Conservation (phyloP, 2,113 vertebrate genomes). For the Sarotherodon lohbergeri region DNA sequence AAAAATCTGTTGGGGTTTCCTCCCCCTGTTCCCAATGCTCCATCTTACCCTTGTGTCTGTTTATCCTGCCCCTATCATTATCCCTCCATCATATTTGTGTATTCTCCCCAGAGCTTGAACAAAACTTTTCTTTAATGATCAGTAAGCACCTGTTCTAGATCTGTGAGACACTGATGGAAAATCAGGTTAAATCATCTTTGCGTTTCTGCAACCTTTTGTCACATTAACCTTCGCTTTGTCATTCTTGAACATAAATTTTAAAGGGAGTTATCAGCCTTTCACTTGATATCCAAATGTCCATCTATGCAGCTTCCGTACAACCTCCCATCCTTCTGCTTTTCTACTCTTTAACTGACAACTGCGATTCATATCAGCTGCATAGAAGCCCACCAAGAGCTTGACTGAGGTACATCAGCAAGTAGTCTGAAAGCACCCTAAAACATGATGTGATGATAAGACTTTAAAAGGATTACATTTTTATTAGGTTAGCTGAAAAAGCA, state of each 20-base stretch:
- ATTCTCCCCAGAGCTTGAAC: background rate
- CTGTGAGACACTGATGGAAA: background rate
- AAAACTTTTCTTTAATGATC: background rate
- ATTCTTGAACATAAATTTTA: conserved; percentile 30
- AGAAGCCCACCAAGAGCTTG: conserved; percentile 2
- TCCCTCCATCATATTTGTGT: background rate
- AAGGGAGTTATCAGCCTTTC: conserved; percentile 18
- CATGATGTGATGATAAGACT: background rate
- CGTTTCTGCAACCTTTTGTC: background rate
- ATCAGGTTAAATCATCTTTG: background rate
- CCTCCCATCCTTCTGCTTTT: conserved; percentile 53
- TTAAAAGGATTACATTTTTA: background rate
- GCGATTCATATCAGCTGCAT: conserved; percentile 52
- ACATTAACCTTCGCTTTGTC: background rate
- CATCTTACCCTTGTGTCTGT: background rate
- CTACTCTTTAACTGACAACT: conserved; percentile 26
- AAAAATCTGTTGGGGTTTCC: conserved; percentile 53
- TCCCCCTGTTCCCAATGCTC: conserved; percentile 17
- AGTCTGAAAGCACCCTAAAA: background rate
- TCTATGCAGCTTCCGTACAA: conserved; percentile 8
- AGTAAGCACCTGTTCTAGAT: background rate
- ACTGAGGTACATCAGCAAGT: background rate
- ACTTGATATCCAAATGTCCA: conserved; percentile 16
- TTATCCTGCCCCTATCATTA: background rate
- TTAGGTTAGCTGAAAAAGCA: background rate